These are phyloP conservation scores for Sphaerodactylus townsendi DNA, from an alignment of 2,113 vertebrate genomes.

Conservation along the genomic window DNA sequence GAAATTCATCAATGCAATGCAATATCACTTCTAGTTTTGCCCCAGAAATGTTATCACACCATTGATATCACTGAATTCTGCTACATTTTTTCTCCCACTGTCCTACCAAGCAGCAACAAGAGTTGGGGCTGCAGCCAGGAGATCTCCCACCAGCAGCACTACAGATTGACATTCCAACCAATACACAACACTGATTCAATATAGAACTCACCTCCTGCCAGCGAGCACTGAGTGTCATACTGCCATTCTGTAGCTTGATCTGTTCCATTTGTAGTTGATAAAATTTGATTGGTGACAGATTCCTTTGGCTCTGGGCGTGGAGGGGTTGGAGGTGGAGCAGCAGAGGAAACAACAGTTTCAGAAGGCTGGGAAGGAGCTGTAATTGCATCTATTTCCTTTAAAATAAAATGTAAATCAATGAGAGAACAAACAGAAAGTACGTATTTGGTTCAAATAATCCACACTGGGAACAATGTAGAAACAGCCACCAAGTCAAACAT, in stretches of 20 bases:
- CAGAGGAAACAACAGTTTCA: conserved; percentile 61
- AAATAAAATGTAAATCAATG: rapidly evolving
- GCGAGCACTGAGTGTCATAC: conserved; percentile 93
- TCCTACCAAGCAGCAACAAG: too few species aligned
- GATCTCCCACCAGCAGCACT: too few species aligned
- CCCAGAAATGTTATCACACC: too few species aligned
- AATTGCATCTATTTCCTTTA: conserved; percentile 96
- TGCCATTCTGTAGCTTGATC: conserved; percentile 78
- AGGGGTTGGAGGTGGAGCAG: conserved; percentile 73
- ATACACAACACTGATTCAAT: not conserved
- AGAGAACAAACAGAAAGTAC: not conserved
- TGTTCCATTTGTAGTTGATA: conserved; percentile 61
- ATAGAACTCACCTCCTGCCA: conserved; percentile 84
- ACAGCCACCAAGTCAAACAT: rapidly evolving
- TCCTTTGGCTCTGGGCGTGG: conserved; percentile 84
- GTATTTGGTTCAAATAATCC: not conserved
- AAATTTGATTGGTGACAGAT: conserved; percentile 49
- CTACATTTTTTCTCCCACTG: too few species aligned
- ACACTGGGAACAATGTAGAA: rapidly evolving
- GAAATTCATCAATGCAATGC: too few species aligned
- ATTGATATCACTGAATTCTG: too few species aligned
- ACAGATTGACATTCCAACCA: too few species aligned
- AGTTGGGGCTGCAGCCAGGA: too few species aligned
- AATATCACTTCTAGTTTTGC: too few species aligned
- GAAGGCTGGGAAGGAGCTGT: conserved; percentile 84